These are phyloP conservation scores for Nettapus auritus DNA, from an alignment of 2,113 vertebrate genomes.

Conservation along the genomic window DNA sequence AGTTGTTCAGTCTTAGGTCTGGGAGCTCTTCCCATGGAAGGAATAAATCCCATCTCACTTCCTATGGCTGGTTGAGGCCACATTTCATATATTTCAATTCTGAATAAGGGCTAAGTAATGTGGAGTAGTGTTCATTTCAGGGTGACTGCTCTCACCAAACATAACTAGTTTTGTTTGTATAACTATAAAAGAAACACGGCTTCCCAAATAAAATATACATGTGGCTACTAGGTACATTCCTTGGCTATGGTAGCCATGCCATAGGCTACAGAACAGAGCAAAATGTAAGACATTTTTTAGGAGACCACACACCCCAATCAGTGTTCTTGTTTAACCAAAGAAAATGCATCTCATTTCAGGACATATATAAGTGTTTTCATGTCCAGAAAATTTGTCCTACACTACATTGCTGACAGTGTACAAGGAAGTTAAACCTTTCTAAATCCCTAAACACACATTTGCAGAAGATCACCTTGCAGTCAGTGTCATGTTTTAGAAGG, in stretches of 20 bases:
- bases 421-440: neutral
- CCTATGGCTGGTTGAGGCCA: neutral
- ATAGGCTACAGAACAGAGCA: neutral
- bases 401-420: neutral
- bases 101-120: neutral
- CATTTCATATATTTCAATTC: neutral
- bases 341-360: neutral
- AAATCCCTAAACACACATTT: neutral
- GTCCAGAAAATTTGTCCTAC: neutral
- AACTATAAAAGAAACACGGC: neutral
- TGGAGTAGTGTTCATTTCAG: neutral
- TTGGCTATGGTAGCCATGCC: neutral
- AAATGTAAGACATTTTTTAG: neutral
- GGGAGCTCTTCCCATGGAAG: neutral
- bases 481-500: neutral
- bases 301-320: neutral
- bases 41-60: neutral
- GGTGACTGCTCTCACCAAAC: neutral
- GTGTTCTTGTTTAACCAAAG: neutral
- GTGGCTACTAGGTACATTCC: neutral
- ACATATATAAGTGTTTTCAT: neutral
- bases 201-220: neutral
- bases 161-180: neutral
- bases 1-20: neutral
- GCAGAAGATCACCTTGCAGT: neutral